phyloP scores from a whole-genome alignment of 1,140 invertebrate species.

The Hyphantria cunea region DNA sequence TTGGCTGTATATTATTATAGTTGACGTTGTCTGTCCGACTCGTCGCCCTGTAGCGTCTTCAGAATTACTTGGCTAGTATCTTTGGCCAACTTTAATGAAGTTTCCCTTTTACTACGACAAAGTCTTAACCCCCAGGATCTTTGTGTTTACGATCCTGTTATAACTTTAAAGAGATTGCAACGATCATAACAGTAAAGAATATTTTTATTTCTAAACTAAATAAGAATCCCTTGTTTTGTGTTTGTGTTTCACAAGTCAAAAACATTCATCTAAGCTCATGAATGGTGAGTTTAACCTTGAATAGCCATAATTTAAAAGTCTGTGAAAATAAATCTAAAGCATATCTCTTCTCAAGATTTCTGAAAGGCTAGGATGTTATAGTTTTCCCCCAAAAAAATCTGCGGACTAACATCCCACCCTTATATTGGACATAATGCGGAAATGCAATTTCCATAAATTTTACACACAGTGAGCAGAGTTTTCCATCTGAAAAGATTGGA shows the following conservation, averaged over 20 bases:
- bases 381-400: not conserved
- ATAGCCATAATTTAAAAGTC: not conserved
- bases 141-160: slow-evolving; percentile 71
- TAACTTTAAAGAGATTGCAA: slow-evolving; percentile 65
- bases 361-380: slow-evolving; percentile 1
- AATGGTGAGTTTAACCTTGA: not conserved
- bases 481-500: slow-evolving; percentile 74
- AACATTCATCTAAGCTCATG: not conserved
- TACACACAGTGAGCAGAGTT: slow-evolving; percentile 69
- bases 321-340: not conserved
- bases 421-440: slow-evolving; percentile 69
- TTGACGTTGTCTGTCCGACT: slow-evolving; percentile 20
- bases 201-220: slow-evolving; percentile 48
- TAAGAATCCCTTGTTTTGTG: slow-evolving; percentile 7
- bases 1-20: too few species aligned
- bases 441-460: slow-evolving; percentile 81
- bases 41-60: slow-evolving; percentile 30
- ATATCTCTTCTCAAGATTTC: not conserved
- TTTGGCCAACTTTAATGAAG: slow-evolving; percentile 68
- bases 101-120: slow-evolving; percentile 67
- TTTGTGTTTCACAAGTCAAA: slow-evolving; percentile 7
- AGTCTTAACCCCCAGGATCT: slow-evolving; percentile 64
- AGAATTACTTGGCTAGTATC: slow-evolving; percentile 54
- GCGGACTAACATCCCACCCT: slow-evolving; percentile 53
- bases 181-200: slow-evolving; percentile 31